Evolutionary conservation across 2,888 invertebrate species (phyloP), one percentile per base, ranked within the genome.

Genomic region (Archips xylosteana): DNA sequence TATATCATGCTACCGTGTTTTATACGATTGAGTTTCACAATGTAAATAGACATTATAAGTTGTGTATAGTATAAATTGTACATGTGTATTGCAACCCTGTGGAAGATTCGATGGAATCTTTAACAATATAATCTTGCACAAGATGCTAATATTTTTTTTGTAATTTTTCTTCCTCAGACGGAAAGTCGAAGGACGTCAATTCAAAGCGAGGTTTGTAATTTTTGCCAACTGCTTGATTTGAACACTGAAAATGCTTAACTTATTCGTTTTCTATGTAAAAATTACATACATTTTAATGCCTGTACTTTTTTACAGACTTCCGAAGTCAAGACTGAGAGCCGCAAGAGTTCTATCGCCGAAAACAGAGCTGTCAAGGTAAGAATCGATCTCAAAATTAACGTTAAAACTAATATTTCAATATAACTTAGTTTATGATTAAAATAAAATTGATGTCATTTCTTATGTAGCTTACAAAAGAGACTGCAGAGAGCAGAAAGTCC

Each of bases 401-500:
- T 49, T 2, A 49, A 13, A n/a, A n/a, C n/a, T 8, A 42, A 61
- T 8, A n/a, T 62, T 62, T 62, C 10, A 1, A 23, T 42, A 10
- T 2, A 15, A n/a, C 1, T 45, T 45, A 3, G 45, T 2, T 1
- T 49, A 12, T 2, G 23, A 3, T 49, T 13, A 49, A n/a, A 45
- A 12, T 49, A 13, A 49, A 5, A 49, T n/a, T n/a, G 49, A 1
- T 6, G 6, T 0, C n/a, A 5, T 49, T 49, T 49, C 70, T 66
- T 64, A 57, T 74, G 51, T 78, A 94, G 94, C 79, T 94, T 51
- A 94, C 94, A 74, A 92, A 94, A 71, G 94, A 94, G 83, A 87
- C 92, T 76, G 87, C 94, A 39, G 95, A 95, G 78, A 94, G 92
- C 81, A 92, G 94, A 83, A 94, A 94, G 71, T 94, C 94, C 5